Evolutionary conservation across 1,140 invertebrate species (phyloP).

Genomic region (Caenorhabditis tropicalis): DNA sequence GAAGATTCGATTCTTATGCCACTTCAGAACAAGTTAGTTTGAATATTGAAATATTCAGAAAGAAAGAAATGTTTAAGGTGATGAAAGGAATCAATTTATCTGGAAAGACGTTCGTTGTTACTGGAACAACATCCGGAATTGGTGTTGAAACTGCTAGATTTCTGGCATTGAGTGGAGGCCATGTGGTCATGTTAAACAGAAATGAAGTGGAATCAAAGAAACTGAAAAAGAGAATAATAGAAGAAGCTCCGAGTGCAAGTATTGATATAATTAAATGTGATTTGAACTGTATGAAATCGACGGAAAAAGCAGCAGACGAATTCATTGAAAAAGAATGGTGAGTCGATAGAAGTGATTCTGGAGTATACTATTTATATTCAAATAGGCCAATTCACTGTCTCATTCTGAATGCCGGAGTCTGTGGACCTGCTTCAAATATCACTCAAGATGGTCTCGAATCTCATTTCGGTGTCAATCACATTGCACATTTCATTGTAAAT

Average conservation of each 20-base stretch:
- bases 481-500: slow-evolving; percentile 83
- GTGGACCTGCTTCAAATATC: slow-evolving; percentile 77
- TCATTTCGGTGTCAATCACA: slow-evolving; percentile 83
- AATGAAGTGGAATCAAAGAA: slow-evolving; percentile 78
- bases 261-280: slow-evolving; percentile 53
- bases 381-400: slow-evolving; percentile 82
- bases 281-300: slow-evolving; percentile 37
- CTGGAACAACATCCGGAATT: slow-evolving; percentile 88
- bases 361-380: slow-evolving; percentile 60
- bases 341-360: slow-evolving; percentile 74
- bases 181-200: slow-evolving; percentile 84
- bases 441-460: slow-evolving; percentile 87
- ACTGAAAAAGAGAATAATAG: slow-evolving; percentile 74
- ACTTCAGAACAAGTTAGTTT: not conserved
- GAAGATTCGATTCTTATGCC: not conserved
- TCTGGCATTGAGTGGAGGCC: slow-evolving; percentile 86
- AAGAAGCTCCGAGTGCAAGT: slow-evolving; percentile 8
- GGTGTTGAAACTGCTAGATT: slow-evolving; percentile 90
- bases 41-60: no score
- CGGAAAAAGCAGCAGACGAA: slow-evolving; percentile 41
- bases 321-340: slow-evolving; percentile 40
- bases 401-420: slow-evolving; percentile 89
- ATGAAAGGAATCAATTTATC: slow-evolving; percentile 83
- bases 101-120: slow-evolving; percentile 83
- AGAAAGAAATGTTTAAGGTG: not conserved